phyloP scores from a whole-genome alignment of 2,888 invertebrate genomes.

The Andricus curvator region DNA sequence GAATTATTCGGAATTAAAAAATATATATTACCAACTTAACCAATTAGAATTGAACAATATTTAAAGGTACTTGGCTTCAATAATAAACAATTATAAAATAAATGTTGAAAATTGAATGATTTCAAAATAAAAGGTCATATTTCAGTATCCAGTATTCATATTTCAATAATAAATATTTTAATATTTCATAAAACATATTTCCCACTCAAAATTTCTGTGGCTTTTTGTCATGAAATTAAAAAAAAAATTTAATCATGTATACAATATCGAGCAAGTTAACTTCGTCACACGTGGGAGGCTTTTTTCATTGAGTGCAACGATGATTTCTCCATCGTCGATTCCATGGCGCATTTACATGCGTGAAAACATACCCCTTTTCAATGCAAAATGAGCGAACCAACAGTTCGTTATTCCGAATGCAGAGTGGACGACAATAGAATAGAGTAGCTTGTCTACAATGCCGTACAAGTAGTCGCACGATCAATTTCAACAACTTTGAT shows the following conservation, averaged over 20 bases:
- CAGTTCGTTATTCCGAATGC: constrained; percentile 52
- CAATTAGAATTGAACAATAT: too few relatives aligned
- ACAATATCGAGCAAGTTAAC: not conserved
- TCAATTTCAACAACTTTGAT: constrained; percentile 73
- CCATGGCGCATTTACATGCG: constrained; percentile 40
- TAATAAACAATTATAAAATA: too few relatives aligned
- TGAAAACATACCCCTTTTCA: constrained; percentile 54
- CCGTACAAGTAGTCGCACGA: constrained; percentile 65
- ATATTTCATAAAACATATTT: too few relatives aligned
- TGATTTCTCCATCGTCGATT: constrained; percentile 31
- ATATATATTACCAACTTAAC: too few relatives aligned
- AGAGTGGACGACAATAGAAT: constrained; percentile 61
- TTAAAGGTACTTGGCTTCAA: too few relatives aligned
- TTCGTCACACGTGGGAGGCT: not conserved
- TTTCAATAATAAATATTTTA: too few relatives aligned
- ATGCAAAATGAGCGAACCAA: constrained; percentile 52
- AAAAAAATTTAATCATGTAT: not conserved
- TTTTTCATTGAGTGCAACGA: constrained; percentile 30
- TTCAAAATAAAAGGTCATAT: too few relatives aligned
- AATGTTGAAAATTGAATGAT: not conserved
- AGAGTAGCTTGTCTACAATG: constrained; percentile 62
- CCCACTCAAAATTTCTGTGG: too few relatives aligned
- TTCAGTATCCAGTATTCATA: too few relatives aligned
- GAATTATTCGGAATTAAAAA: too few relatives aligned
- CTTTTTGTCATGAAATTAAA: not conserved